Evolutionary conservation across 2,888 invertebrate species (phyloP).

Genomic region (Metopia argyrocephala): DNA sequence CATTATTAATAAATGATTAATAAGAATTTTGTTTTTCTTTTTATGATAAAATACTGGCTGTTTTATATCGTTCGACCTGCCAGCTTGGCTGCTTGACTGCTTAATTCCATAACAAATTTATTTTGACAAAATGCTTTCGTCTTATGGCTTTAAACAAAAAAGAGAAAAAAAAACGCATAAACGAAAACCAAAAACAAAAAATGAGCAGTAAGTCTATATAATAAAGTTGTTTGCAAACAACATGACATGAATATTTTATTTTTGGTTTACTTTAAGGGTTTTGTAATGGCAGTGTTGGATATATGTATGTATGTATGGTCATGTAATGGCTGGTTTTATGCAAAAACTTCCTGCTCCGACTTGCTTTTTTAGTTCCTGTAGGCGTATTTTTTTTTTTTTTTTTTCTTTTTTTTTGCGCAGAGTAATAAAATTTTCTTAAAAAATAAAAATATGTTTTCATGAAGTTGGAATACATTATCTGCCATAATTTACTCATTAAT

Average conservation of each 20-base stretch:
- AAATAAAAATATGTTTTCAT: neutral
- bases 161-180: neutral
- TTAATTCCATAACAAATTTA: neutral
- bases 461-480: too few species aligned
- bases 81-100: neutral
- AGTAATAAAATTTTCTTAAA: too few species aligned
- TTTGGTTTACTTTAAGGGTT: neutral
- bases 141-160: neutral
- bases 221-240: neutral
- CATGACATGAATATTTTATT: neutral
- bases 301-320: too few species aligned
- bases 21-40: slow-evolving; percentile 28
- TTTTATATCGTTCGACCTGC: neutral
- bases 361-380: neutral
- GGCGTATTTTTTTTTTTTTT: neutral
- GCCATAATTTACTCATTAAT: neutral
- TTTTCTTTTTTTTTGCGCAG: neutral
- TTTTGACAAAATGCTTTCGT: neutral
- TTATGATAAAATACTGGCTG: neutral
- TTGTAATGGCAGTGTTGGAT: neutral
- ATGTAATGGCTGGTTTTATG: neutral
- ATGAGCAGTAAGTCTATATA: neutral
- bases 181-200: too few species aligned
- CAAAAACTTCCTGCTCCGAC: neutral
- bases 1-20: slow-evolving; percentile 44